These are phyloP conservation scores for Erynnis tages DNA, from an alignment of 2,888 invertebrate genomes.

Conservation along the genomic window DNA sequence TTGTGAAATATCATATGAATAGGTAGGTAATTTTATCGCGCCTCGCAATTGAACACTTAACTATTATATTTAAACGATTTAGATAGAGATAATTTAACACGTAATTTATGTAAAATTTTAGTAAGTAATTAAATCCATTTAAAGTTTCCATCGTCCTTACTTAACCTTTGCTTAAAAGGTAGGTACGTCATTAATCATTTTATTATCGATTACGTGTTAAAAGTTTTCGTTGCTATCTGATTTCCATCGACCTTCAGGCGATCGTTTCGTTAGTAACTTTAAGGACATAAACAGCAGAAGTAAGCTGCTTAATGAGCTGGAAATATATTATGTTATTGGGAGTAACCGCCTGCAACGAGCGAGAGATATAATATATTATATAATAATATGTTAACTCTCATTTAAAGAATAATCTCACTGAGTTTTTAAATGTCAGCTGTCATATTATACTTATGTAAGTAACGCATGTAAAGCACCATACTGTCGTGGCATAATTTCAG, in stretches of 20 bases:
- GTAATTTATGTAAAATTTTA: too few relatives aligned
- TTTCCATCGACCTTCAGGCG: neutral
- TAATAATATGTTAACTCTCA: neutral
- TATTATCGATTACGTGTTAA: constrained; percentile 7
- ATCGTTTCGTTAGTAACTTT: constrained; percentile 8
- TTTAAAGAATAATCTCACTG: neutral
- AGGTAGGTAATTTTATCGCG: too few relatives aligned
- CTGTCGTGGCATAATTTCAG: constrained; percentile 63
- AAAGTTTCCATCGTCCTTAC: neutral
- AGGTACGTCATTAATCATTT: constrained; percentile 8
- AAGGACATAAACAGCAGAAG: neutral
- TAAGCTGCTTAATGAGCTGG: too few relatives aligned
- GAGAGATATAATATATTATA: neutral
- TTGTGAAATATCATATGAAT: too few relatives aligned
- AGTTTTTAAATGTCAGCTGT: constrained; percentile 5
- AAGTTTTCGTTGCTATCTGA: constrained; percentile 13
- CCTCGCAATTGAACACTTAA: too few relatives aligned
- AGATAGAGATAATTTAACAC: too few relatives aligned
- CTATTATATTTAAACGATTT: too few relatives aligned
- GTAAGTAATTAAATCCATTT: neutral
- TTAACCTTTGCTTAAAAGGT: neutral
- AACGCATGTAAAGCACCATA: constrained; percentile 56
- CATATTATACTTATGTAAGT: constrained; percentile 51
- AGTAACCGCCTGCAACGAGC: too few relatives aligned
- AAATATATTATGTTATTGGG: too few relatives aligned